Evolutionary conservation across 2,888 invertebrate species (phyloP), one percentile per base, ranked within the genome.

Genomic region (Philaethria dido): DNA sequence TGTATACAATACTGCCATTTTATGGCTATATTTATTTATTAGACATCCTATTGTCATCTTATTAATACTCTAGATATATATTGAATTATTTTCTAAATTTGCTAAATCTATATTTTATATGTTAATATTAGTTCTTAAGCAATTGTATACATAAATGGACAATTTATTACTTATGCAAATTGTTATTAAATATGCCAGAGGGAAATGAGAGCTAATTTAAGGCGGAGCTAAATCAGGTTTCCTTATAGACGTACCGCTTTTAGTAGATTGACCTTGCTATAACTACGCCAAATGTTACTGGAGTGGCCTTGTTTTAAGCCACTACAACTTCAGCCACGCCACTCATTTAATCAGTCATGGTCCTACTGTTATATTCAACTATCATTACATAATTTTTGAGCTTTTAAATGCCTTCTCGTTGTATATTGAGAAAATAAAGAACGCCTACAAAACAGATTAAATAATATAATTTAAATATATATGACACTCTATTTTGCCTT

Each of bases 261-360:
- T 69, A 71, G 62, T 71, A 71, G 63, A 72, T 62, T 78, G 86
- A 81, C 89, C 89, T 89, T 89, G 89, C 81, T 75, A 77, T 69
- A 69, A 73, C 78, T 75, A 75, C 74, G 79, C 85, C 86, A 83
- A 89, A 89, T 86, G 84, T 84, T 85, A 78, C 80, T 80, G 80
- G 75, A 80, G 74, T 83, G 87, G 82, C 90, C 90, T 90, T 89
- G 89, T 77, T 72, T 79, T 52, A 52, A 77, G 78, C 78, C 77
- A 76, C 80, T 82, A 89, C 88, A 86, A 82, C 76, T 84, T 87
- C 85, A 83, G 88, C 85, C 89, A 89, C 88, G 89, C 69, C 62
- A 72, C 48, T 70, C 54, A 45, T 69, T 18, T 18, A 61, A 54
- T 61, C 61, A 42, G 69, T 57, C 60, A 61, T 61, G 16, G 64